phyloP scores from a whole-genome alignment of 2,797 vertebrate species.

The Alauda arvensis region DNA sequence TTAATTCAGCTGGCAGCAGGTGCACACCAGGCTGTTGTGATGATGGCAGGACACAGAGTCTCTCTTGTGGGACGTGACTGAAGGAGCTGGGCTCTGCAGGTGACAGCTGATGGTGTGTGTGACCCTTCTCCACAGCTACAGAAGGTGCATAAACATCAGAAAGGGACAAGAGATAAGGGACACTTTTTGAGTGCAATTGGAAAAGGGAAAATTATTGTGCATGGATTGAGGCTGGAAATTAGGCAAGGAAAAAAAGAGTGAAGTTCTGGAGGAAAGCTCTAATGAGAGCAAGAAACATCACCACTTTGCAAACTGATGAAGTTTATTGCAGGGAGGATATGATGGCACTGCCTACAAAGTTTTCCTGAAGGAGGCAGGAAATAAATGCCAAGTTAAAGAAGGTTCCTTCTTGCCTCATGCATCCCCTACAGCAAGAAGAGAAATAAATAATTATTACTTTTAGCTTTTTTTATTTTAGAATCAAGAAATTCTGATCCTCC shows the following conservation, averaged over 20 bases:
- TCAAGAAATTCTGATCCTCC: not conserved
- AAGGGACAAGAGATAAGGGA: not conserved
- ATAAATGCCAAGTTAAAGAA: not conserved
- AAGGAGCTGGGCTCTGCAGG: not conserved
- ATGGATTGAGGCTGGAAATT: not conserved
- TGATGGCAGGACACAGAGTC: not conserved
- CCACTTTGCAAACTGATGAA: not conserved
- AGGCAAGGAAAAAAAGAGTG: not conserved
- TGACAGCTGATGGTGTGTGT: not conserved
- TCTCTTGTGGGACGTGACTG: not conserved
- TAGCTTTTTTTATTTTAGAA: not conserved
- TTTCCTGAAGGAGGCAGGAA: not conserved
- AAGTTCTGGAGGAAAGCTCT: not conserved
- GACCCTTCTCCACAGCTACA: not conserved
- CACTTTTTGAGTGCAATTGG: not conserved
- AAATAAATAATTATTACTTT: not conserved
- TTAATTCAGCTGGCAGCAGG: conserved; percentile 25
- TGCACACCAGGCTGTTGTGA: not conserved
- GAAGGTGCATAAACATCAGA: not conserved
- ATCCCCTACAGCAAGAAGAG: not conserved
- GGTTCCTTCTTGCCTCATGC: not conserved
- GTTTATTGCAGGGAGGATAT: not conserved
- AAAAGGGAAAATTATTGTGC: not conserved
- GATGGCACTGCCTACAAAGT: not conserved
- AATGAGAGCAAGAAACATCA: not conserved